Evolutionary conservation across 2,113 vertebrate species (phyloP).

Genomic region (Pterocles orientalis): DNA sequence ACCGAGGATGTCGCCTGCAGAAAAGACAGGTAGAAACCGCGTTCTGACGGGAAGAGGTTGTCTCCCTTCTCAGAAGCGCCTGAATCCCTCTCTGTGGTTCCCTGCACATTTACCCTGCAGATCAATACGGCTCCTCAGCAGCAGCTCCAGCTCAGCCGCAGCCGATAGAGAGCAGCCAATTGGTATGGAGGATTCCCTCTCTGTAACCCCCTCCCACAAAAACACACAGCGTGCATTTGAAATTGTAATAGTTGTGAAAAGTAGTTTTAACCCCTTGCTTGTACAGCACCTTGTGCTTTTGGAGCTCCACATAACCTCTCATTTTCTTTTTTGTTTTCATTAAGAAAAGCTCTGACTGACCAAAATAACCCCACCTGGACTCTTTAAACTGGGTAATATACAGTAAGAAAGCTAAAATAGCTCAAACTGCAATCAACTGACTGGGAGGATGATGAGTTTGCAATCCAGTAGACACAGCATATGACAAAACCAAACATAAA

Average conservation of each 20-base stretch:
- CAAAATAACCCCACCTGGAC: neutral
- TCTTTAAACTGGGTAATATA: neutral
- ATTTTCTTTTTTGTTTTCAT: neutral
- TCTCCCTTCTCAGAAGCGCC: conserved; percentile 56
- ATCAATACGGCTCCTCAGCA: conserved; percentile 70
- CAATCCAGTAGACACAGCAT: neutral
- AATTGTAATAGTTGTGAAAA: conserved; percentile 70
- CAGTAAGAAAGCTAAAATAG: neutral
- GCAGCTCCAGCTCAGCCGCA: conserved; percentile 71
- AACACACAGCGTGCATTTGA: conserved; percentile 61
- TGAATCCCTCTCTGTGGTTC: conserved; percentile 45
- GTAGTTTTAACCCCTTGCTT: conserved; percentile 64
- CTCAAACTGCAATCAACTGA: neutral
- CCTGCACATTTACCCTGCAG: conserved; percentile 69
- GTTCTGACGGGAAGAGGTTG: conserved; percentile 65
- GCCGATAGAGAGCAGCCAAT: conserved; percentile 75
- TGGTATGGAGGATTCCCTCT: conserved; percentile 67
- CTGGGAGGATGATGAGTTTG: neutral
- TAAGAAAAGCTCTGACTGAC: neutral
- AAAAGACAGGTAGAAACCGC: conserved; percentile 51
- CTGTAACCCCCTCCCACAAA: conserved; percentile 73
- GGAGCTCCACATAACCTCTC: neutral
- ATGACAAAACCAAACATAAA: neutral
- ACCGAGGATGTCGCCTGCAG: neutral
- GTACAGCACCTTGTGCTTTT: neutral